Evolutionary conservation across 1,140 invertebrate genomes (phyloP).

Genomic region (Eumeta japonica): DNA sequence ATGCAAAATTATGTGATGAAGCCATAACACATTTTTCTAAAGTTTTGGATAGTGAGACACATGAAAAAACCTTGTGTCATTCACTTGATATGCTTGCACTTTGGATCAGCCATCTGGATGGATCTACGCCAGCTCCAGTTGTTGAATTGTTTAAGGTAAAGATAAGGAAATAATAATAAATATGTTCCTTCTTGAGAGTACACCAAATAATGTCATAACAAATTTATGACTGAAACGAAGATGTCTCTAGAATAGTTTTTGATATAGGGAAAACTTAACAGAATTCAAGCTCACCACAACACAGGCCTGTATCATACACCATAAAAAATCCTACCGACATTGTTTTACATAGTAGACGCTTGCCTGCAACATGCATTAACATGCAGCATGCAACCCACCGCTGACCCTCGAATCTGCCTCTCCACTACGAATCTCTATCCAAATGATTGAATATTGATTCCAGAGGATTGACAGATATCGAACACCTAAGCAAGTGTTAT

Average conservation of each 20-base stretch:
- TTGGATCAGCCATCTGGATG: constrained; percentile 74
- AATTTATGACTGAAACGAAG: neutral
- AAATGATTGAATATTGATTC: too few species aligned
- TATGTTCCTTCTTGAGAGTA: neutral
- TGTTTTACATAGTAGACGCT: too few species aligned
- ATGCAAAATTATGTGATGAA: constrained; percentile 62
- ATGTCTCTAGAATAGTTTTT: neutral
- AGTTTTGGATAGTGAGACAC: constrained; percentile 84
- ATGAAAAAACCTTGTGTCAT: constrained; percentile 86
- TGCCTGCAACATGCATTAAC: too few species aligned
- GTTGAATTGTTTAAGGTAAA: neutral
- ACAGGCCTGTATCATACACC: too few species aligned
- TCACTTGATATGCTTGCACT: constrained; percentile 76
- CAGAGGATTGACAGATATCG: too few species aligned
- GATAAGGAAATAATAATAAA: too few species aligned
- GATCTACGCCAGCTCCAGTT: constrained; percentile 25
- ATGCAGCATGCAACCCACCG: too few species aligned
- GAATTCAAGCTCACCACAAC: too few species aligned
- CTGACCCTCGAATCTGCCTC: too few species aligned
- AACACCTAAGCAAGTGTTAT: too few species aligned
- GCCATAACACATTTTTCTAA: constrained; percentile 72
- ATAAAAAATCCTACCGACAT: too few species aligned
- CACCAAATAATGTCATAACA: neutral
- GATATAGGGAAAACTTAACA: neutral
- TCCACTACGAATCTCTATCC: too few species aligned